A percentile compares a stretch with the other conserved stretches of the same genome.
Conservation (phyloP, 2,797 vertebrate genomes). For the Hemitrygon akajei region DNA sequence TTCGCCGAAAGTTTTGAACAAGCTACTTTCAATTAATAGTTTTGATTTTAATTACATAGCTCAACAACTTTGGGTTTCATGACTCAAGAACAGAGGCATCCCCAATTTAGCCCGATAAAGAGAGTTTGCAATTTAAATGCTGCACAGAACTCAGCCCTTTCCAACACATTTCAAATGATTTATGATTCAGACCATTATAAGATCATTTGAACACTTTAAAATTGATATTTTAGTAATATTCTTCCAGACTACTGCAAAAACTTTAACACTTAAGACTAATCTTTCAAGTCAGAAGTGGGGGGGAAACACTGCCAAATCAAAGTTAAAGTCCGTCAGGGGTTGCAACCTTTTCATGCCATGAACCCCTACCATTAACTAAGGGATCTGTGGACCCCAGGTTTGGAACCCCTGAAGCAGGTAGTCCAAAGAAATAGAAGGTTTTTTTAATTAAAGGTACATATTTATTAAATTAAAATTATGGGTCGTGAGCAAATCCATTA, state of each 20-base stretch:
- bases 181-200: not conserved
- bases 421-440: not conserved
- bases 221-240: not conserved
- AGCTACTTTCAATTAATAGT: not conserved
- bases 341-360: no score
- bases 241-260: not conserved
- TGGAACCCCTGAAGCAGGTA: no score
- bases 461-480: no score
- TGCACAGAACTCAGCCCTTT: not conserved
- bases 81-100: conserved; percentile 96
- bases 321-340: not conserved
- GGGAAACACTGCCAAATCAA: not conserved
- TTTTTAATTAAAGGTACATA: not conserved
- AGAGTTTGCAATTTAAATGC: conserved; percentile 4
- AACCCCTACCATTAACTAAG: no score
- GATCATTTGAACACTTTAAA: not conserved
- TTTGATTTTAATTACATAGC: not conserved
- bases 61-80: conserved; percentile 85
- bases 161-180: not conserved
- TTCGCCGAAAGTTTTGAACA: no score
- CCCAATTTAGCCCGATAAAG: conserved; percentile 80
- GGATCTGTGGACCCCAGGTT: no score
- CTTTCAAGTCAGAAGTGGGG: not conserved
- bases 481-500: no score
- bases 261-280: not conserved